Evolutionary conservation across 2,888 invertebrate genomes (phyloP), one percentile per base, ranked within the genome.

Genomic region (Oegoconia quadripuncta): DNA sequence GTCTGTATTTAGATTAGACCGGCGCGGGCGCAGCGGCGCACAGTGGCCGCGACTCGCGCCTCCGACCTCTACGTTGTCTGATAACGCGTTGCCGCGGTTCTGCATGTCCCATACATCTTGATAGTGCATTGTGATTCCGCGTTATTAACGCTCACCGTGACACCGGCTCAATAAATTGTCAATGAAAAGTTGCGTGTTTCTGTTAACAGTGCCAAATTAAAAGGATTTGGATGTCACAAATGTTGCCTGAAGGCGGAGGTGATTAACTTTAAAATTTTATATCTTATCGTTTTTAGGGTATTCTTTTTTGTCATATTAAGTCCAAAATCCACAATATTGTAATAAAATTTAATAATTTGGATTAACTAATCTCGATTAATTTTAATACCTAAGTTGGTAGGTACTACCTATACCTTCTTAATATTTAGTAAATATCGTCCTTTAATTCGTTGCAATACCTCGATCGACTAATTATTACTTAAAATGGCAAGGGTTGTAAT

Each of bases 1-100:
- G 83, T 78, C 86, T 86, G 79, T 83, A 82, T 86, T 86, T 86
- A 86, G 86, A 82, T 76, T 79, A 77, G 79, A 70, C 64, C 61
- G 59, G 65, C 68, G 72, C 66, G 51, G 59, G 59, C 54, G 52
- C 50, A 45, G 51, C 54, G 58, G 50, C 52, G 52, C 48, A 31
- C 45, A 48, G 50, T 44, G 52, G 48, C 39, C 40, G 47, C 44
- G 47, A 35, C 47, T 40, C 52, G 52, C 52, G 48, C 52, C 49
- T 42, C 41, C 49, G 46, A 46, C 50, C 49, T 29, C 40, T 35
- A 13, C 47, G 39, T 41, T 34, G 46, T n/a, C 37, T 58, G 55
- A 55, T 57, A 59, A 54, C 46, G 36, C 39, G 43, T 38, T 30
- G 42, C 46, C 32, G 41, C 42, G 35, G 23, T 30, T 29, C 42